Evolutionary conservation across 2,797 vertebrate genomes (phyloP).

Genomic region (Hippocampus kuda): DNA sequence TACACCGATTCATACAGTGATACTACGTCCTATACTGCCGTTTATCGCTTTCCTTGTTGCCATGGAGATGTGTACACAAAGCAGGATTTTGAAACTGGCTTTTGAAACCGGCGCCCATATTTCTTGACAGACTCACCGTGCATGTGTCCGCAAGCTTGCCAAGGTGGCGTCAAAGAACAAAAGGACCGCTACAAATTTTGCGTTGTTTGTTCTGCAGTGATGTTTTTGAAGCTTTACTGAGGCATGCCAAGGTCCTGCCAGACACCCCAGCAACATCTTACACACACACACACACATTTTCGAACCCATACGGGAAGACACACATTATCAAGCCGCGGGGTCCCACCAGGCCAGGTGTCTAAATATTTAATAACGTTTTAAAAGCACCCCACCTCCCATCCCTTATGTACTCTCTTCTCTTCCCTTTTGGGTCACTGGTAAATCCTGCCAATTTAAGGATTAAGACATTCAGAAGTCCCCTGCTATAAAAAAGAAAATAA

Average conservation of each 20-base stretch:
- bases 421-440: conserved; percentile 23
- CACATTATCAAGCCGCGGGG: conserved; percentile 24
- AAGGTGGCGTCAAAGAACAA: not conserved
- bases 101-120: not conserved
- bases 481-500: conserved; percentile 10
- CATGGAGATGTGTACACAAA: not conserved
- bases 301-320: conserved; percentile 24
- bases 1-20: not conserved
- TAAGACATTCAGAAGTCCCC: conserved; percentile 12
- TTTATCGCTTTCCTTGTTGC: not conserved
- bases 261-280: conserved; percentile 28
- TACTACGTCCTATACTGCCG: not conserved
- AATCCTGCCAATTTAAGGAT: conserved; percentile 30
- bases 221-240: conserved; percentile 43
- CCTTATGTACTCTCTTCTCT: no score
- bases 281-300: conserved; percentile 21
- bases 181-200: conserved; percentile 15
- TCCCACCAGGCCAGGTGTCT: conserved; percentile 36
- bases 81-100: not conserved
- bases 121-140: not conserved
- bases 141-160: no score
- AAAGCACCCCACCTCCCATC: conserved; percentile 25
- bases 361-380: conserved; percentile 60
- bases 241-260: conserved; percentile 41
- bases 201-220: conserved; percentile 21